A percentile compares a stretch with the other conserved stretches of the same genome.
Evolutionary conservation across 2,888 invertebrate genomes (phyloP).

Genomic region (Athrips mouffetella): DNA sequence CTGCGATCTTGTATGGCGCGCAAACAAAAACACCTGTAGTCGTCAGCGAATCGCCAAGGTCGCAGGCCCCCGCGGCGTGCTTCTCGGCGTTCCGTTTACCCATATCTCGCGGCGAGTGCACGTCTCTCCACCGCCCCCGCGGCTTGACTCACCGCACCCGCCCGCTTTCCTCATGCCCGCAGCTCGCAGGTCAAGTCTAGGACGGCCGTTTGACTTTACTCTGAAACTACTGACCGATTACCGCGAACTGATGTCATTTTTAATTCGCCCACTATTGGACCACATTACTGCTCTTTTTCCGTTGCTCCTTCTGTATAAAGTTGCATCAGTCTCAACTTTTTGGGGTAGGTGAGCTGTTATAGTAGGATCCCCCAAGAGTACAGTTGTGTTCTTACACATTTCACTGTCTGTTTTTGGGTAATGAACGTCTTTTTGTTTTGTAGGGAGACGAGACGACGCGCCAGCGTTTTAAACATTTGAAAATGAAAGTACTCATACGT

Average conservation of each 20-base stretch:
- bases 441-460: not conserved
- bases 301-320: not conserved
- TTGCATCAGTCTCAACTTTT: not conserved
- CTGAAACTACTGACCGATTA: conserved; percentile 9
- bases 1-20: conserved; percentile 52
- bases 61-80: conserved; percentile 67
- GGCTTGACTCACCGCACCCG: conserved; percentile 57
- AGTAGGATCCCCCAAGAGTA: not conserved
- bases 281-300: conserved; percentile 4
- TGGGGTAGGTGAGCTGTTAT: not conserved
- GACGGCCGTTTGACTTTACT: conserved; percentile 44
- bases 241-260: too few species aligned
- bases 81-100: conserved; percentile 73
- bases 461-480: conserved; percentile 26
- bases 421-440: too few species aligned
- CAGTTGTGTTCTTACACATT: too few species aligned
- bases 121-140: conserved; percentile 55
- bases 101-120: conserved; percentile 75
- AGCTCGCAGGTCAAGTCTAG: conserved; percentile 52
- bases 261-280: not conserved
- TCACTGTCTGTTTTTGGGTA: too few species aligned
- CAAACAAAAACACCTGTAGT: conserved; percentile 77
- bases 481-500: conserved; percentile 46
- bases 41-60: conserved; percentile 73
- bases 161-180: conserved; percentile 35